phyloP scores from a whole-genome alignment of 2,113 vertebrate species.

The Leucosticte australis region DNA sequence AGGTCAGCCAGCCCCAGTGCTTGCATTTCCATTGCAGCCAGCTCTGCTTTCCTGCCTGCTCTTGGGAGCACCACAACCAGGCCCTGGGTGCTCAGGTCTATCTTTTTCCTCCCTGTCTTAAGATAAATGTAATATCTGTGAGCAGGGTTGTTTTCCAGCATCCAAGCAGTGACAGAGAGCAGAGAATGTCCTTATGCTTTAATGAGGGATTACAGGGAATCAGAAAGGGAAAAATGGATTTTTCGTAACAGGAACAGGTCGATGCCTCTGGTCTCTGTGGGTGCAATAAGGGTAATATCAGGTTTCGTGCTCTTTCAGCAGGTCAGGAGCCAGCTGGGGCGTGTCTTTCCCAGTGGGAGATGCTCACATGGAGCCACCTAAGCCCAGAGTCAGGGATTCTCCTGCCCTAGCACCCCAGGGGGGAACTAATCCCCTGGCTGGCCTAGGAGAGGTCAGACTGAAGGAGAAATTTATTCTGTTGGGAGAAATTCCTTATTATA shows the following conservation, averaged over 20 bases:
- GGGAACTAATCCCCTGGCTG: neutral
- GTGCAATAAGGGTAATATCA: neutral
- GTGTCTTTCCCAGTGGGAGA: rapidly evolving
- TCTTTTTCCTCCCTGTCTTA: neutral
- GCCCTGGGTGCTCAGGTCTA: neutral
- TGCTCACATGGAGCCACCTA: neutral
- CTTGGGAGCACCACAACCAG: neutral
- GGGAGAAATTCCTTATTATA: neutral
- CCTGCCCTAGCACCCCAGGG: neutral
- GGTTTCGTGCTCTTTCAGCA: neutral
- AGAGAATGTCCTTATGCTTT: neutral
- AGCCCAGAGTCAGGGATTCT: neutral
- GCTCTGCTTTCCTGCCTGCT: neutral
- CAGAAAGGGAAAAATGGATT: neutral
- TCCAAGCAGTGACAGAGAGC: neutral
- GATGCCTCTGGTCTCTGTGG: neutral
- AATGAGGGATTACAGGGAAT: neutral
- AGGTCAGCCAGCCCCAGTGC: neutral
- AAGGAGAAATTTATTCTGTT: neutral
- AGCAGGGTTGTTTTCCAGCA: neutral
- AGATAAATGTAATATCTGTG: neutral
- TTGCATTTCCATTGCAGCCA: neutral
- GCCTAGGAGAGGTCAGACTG: neutral
- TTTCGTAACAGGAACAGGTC: neutral
- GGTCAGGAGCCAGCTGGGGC: neutral